Percentiles rank a stretch among this genome's conserved stretches.
Conservation (phyloP, 2,113 vertebrate genomes). For the Sander vitreus region DNA sequence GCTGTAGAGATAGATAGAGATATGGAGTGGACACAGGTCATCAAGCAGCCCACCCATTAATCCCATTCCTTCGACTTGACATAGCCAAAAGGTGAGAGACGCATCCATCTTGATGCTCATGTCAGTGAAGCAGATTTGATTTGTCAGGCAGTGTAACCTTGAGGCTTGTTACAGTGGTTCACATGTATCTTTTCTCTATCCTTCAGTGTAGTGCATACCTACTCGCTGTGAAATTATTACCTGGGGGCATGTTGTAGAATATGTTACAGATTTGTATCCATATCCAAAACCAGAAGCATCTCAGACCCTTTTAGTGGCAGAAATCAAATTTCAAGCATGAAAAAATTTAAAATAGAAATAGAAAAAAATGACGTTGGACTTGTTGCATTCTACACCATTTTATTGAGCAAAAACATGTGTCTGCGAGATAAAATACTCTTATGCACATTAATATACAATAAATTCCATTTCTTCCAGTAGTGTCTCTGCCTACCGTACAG, state of each 20-base stretch:
- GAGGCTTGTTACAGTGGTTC: constrained; percentile 57
- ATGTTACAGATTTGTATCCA: constrained; percentile 6
- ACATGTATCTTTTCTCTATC: constrained; percentile 57
- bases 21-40: constrained; percentile 42
- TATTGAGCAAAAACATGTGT: constrained; percentile 57
- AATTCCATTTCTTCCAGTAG: constrained; percentile 30
- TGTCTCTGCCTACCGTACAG: constrained; percentile 8
- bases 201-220: constrained; percentile 21
- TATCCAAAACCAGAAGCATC: constrained; percentile 5
- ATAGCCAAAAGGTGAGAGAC: constrained; percentile 69
- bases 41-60: constrained; percentile 55
- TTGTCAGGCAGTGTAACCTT: constrained; percentile 79
- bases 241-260: constrained; percentile 12
- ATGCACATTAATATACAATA: constrained; percentile 68
- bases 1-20: not conserved
- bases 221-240: constrained; percentile 45
- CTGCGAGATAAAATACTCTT: constrained; percentile 45
- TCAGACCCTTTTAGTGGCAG: not conserved
- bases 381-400: constrained; percentile 46
- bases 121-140: constrained; percentile 74
- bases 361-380: not conserved
- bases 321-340: not conserved
- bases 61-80: constrained; percentile 40
- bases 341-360: not conserved
- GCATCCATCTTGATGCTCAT: constrained; percentile 67